Evolutionary conservation across 2,888 invertebrate species (phyloP), one percentile per base, ranked within the genome.

Genomic region (Anodontia alba): DNA sequence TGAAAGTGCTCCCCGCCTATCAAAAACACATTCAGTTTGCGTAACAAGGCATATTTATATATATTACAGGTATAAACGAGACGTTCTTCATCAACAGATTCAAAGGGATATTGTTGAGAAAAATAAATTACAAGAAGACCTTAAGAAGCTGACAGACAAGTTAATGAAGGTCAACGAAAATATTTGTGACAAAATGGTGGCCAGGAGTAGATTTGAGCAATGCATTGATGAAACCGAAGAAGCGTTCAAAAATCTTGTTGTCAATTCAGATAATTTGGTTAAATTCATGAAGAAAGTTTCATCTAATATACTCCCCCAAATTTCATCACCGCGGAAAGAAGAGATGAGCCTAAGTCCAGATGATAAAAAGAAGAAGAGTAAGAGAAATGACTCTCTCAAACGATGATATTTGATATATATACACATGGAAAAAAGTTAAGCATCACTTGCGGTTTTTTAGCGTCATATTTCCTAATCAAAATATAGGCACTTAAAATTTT

Each of bases 211-310:
- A 17, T 73, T 83, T 10, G 81, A 83, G 26, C 67, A 79, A 36
- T 79, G 83, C 0, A 83, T 86, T 1, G n/a, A 36, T 38, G 79
- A 86, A n/a, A 77, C 86, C 0, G 81, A 79, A 36, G 46, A 69
- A 7, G 80, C 83, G 0, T 86, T 86, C 49, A 62, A 76, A 20
- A 75, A 77, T 62, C 73, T 86, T 23, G 73, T 77, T n/a, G 69
- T 73, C n/a, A 79, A 76, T 8, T 83, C 86, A 5, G 81, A 83
- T 68, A 80, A 78, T 68, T 49, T 86, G 26, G 66, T 81, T 3
- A 66, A 51, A 26, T 81, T 86, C 20, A 81, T 86, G 78, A 86
- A 81, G 67, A 83, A 79, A 62, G 77, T 86, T 10, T 75, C 83
- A 3, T 62, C 75, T 15, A 70, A 26, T n/a, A 82, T 85, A 46